A percentile compares a stretch with the other conserved stretches of the same genome.
phyloP scores from a whole-genome alignment of 2,797 vertebrate species.

The Chloroceryle inda region DNA sequence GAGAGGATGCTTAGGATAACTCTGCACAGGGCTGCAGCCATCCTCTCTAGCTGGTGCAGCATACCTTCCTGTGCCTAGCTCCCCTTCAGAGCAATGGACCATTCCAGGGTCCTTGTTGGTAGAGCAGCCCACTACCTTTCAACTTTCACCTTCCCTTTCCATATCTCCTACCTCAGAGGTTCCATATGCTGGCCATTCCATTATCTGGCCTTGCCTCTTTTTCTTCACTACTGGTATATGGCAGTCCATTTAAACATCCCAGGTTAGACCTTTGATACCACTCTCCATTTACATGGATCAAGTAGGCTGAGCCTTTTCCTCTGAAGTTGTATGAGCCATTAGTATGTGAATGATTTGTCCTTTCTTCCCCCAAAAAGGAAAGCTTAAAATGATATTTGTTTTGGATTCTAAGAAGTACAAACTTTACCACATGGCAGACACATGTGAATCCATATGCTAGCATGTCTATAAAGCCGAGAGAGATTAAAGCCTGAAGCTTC shows the following conservation, averaged over 20 bases:
- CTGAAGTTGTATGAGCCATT: slow-evolving; percentile 1
- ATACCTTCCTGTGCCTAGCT: background rate
- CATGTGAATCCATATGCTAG: slow-evolving; percentile 78
- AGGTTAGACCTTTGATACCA: background rate
- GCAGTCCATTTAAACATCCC: background rate
- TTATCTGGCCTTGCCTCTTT: background rate
- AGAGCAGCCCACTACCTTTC: background rate
- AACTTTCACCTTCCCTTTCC: background rate
- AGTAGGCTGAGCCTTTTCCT: background rate
- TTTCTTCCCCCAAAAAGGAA: slow-evolving; percentile 54
- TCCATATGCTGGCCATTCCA: background rate
- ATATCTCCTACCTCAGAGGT: background rate
- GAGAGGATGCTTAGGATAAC: slow-evolving; percentile 44
- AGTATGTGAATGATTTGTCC: slow-evolving; percentile 44
- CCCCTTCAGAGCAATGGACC: background rate
- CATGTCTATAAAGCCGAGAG: slow-evolving; percentile 56
- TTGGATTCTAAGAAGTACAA: slow-evolving; percentile 70
- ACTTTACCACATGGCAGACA: slow-evolving; percentile 70
- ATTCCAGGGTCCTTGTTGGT: background rate
- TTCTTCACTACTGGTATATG: background rate
- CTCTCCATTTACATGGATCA: background rate
- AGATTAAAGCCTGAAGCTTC: slow-evolving; percentile 72
- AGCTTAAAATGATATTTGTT: slow-evolving; percentile 75
- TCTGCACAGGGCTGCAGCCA: background rate
- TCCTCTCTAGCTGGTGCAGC: background rate